A percentile compares a stretch with the other conserved stretches of the same genome.
Conservation (phyloP, 2,888 invertebrate species). For the Phlogophora meticulosa region DNA sequence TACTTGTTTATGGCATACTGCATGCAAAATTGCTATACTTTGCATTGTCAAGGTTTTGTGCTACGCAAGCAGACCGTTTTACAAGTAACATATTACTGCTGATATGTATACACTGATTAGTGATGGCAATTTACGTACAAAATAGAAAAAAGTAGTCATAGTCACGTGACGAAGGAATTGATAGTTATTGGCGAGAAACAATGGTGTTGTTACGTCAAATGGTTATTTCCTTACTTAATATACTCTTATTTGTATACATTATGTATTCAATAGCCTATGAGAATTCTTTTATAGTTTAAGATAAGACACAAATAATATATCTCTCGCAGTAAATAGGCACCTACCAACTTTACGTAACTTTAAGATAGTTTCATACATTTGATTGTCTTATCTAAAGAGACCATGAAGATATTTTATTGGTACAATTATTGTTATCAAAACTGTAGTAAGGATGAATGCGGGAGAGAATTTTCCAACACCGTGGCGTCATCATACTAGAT, state of each 20-base stretch:
- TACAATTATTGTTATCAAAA: conserved; percentile 15
- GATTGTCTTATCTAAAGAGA: conserved; percentile 35
- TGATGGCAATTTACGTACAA: not conserved
- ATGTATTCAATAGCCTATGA: not conserved
- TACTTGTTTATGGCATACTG: conserved; percentile 4
- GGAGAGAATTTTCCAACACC: not conserved
- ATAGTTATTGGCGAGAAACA: not conserved
- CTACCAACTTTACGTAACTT: not conserved
- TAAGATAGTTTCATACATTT: conserved; percentile 4
- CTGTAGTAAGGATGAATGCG: not conserved
- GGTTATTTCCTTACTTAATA: not conserved
- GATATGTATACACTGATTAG: conserved; percentile 10
- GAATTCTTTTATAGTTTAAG: not conserved
- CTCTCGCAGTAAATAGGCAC: conserved; percentile 4
- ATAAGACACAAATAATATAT: not conserved
- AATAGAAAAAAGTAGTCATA: not conserved
- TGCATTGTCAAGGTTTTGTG: conserved; percentile 19
- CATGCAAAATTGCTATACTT: not conserved
- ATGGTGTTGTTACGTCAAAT: not conserved
- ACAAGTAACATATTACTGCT: not conserved
- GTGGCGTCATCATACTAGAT: not conserved
- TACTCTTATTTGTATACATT: not conserved
- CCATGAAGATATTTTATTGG: conserved; percentile 25
- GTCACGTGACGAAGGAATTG: not conserved
- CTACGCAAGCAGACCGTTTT: not conserved